Evolutionary conservation across 2,888 invertebrate species (phyloP).

Genomic region (Thyatira batis): DNA sequence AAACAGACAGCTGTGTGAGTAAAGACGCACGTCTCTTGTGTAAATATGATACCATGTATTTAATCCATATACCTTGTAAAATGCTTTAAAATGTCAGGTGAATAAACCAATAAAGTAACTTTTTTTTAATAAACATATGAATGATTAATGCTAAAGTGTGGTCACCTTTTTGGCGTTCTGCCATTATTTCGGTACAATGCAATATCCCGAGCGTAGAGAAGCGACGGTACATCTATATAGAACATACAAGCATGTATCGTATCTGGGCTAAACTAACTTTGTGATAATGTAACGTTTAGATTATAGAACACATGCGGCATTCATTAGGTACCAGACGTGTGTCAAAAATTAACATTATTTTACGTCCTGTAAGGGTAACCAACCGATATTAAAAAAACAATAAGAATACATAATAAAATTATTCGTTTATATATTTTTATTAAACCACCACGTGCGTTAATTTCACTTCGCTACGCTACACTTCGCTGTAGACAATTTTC

Average conservation of each 20-base stretch:
- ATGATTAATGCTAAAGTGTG: conserved; percentile 43
- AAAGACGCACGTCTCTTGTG: conserved; percentile 1
- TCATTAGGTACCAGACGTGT: neutral
- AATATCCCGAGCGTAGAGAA: conserved; percentile 22
- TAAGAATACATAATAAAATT: no score
- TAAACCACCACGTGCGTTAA: no score
- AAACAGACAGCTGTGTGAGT: conserved; percentile 39
- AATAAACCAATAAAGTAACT: conserved; percentile 56
- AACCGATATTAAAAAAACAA: no score
- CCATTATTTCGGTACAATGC: conserved; percentile 39
- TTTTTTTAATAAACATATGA: conserved; percentile 26
- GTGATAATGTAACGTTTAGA: neutral
- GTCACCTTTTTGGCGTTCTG: conserved; percentile 42
- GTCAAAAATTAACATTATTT: no score
- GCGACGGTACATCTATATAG: conserved; percentile 7
- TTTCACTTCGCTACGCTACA: no score
- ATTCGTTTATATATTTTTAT: no score
- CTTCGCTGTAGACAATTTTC: neutral
- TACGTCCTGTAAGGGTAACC: no score
- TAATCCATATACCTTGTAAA: conserved; percentile 20
- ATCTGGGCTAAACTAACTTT: neutral
- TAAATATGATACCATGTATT: conserved; percentile 19
- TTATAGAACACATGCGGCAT: neutral
- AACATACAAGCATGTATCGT: conserved; percentile 3
- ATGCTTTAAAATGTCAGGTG: conserved; percentile 36